These are phyloP conservation scores for Ptychochromis oligacanthus DNA, from an alignment of 2,113 vertebrate species.

Conservation along the genomic window DNA sequence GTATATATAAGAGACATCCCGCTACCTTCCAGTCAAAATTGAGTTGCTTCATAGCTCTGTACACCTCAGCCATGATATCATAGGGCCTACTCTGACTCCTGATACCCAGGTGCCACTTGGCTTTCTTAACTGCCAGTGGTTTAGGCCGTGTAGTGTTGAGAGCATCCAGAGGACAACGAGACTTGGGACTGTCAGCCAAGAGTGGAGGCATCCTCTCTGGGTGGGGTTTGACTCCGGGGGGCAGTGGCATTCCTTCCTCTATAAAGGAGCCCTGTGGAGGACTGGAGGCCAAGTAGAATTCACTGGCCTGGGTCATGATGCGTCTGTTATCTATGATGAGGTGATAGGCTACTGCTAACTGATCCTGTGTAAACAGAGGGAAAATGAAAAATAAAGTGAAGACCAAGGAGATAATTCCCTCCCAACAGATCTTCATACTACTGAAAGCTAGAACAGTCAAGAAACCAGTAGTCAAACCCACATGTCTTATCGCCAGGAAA, in stretches of 20 bases:
- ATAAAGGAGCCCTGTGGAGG: constrained; percentile 95
- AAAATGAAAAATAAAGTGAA: rapidly evolving
- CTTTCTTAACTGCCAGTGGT: constrained; percentile 94
- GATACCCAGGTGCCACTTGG: constrained; percentile 99
- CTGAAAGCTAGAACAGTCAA: background rate
- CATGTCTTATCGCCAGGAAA: too few relatives aligned
- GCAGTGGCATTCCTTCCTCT: constrained; percentile 91
- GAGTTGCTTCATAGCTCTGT: constrained; percentile 95
- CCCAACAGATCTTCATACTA: background rate
- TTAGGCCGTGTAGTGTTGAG: constrained; percentile 98
- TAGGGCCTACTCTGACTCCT: constrained; percentile 96
- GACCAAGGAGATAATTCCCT: background rate
- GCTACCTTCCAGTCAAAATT: constrained; percentile 97
- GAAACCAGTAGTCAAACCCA: too few relatives aligned
- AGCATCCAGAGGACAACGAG: constrained; percentile 92
- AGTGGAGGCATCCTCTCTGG: constrained; percentile 96
- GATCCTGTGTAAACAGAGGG: constrained; percentile 82
- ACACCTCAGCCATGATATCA: constrained; percentile 98
- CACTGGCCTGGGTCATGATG: constrained; percentile 99
- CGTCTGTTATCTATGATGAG: constrained; percentile 97
- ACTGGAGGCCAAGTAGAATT: constrained; percentile 98
- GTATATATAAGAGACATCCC: background rate
- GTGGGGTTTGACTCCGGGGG: constrained; percentile 92
- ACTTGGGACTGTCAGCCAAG: constrained; percentile 93
- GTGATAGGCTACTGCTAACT: constrained; percentile 95